Evolutionary conservation across 1,140 invertebrate genomes (phyloP), one percentile per base, ranked within the genome.

Genomic region (Drosophila nannoptera): DNA sequence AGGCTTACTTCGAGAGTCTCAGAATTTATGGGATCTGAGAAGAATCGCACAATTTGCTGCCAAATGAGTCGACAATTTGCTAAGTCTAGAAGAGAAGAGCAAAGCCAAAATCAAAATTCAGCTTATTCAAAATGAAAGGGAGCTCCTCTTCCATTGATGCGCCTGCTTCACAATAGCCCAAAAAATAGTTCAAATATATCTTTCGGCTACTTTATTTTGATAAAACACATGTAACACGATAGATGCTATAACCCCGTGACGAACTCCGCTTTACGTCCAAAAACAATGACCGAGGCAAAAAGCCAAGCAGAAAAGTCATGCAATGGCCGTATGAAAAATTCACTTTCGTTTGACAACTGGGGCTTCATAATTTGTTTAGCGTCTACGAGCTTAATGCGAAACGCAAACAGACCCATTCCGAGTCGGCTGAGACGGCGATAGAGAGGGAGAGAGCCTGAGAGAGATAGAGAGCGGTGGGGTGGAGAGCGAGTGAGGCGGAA

Each of bases 361-460:
- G 66, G 71, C 72, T 78, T 73, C 68, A 83, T 78, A 78, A 81
- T 76, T 67, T 73, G 75, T 60, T 64, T 65, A 53, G 74, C 64
- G 62, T 71, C 59, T 69, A 45, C 40, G 73, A 56, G 77, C 77
- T 78, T 86, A 77, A 84, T 86, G 63, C 81, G 64, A 69, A 86
- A 86, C 69, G 74, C 77, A 86, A 84, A 84, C 70, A 80, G 75
- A 77, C 63, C 67, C 64, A 59, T 42, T 61, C 32, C 31, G 36
- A 61, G 29, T 22, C 3, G 22, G 22, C 49, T 5, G 40, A 42
- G 40, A 73, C 54, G 64, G 32, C 58, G 32, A 64, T 9, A 38
- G 52, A 62, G 55, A 32, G 55, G 33, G 52, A 62, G 55, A 32
- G 55, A 62, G 59, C 12, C n/a, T n/a, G 42, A 2, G 32, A 58